phyloP scores from a whole-genome alignment of 2,797 vertebrate genomes.

The Sphaeramia orbicularis region DNA sequence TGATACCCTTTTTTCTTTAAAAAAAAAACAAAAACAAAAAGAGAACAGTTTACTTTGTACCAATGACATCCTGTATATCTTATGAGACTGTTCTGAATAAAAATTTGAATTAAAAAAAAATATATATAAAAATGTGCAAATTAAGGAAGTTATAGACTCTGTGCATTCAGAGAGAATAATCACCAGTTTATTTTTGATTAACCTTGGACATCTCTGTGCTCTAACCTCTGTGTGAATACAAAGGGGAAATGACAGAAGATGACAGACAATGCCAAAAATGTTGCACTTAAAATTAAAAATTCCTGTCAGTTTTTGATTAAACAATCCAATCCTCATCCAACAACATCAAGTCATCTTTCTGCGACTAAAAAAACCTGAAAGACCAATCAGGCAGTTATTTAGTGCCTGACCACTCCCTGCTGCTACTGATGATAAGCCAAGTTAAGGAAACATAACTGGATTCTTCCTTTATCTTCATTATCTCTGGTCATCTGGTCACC shows the following conservation, averaged over 20 bases:
- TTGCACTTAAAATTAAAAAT: neutral
- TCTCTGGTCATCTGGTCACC: constrained; percentile 39
- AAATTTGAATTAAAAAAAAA: no score
- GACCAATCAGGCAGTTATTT: constrained; percentile 65
- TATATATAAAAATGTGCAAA: no score
- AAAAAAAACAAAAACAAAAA: no score
- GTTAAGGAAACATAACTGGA: constrained; percentile 34
- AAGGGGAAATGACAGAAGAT: constrained; percentile 24
- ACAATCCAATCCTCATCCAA: neutral
- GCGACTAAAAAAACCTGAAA: constrained; percentile 1
- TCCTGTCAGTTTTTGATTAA: constrained; percentile 1
- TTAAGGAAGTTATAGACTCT: constrained; percentile 3
- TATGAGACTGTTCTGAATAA: no score
- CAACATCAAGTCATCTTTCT: constrained; percentile 29
- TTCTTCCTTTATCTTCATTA: constrained; percentile 46
- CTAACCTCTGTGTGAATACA: constrained; percentile 18
- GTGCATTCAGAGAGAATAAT: constrained; percentile 33
- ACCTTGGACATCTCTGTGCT: constrained; percentile 35
- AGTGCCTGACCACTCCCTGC: constrained; percentile 49
- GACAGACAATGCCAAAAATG: constrained; percentile 36
- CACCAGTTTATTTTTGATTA: constrained; percentile 12
- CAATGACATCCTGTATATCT: no score
- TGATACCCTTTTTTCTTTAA: no score
- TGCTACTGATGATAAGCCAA: constrained; percentile 42
- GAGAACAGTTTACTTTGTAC: no score